Base-by-base conservation (phyloP, 2,797 vertebrate species). In the Molossus alvarezi region DNA sequence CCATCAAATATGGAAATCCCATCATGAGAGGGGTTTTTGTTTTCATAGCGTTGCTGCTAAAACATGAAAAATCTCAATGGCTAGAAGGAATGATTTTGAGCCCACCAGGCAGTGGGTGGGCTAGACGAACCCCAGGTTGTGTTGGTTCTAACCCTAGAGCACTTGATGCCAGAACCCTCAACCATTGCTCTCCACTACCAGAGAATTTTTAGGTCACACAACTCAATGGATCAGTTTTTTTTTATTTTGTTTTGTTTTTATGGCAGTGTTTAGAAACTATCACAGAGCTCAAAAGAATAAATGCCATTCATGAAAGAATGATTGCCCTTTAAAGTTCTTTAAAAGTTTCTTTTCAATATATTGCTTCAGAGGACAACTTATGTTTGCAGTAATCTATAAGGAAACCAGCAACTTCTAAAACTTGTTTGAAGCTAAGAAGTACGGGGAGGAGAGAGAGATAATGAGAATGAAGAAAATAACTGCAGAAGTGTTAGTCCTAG, bases 341-440 rank as follows among this genome's bases (percentile, higher is more conserved):
- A 65, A 71, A 71, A 57, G 20, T 86, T 91, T 58, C 10, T 51
- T 83, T 91, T 71, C 8, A 62, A 37, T 4, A 9, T 29, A 75
- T 64, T 51, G 67, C 41, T 85, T 88, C 41, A 65, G 41, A 92
- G 21, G 20, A 64, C 13, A 55, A 13, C 8, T 93, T 23, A 17
- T 57, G 60, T 85, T 89, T 79, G 69, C 1, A 55, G 27, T 80
- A 37, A 91, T 75, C 25, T 9, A 17, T 57, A 81, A 88, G 60
- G 62, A 93, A 93, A 83, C 9, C 41, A 62, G 55, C 4, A 80
- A 67, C 18, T 92, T 92, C 57, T 85, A 58, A 73, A 93, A 85
- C 9, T 27, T 85, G 93, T 89, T 41, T 62, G 80, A 75, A 86
- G 37, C 8, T 23, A 15, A 91, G 57, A 62, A 83, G 51, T 69